phyloP scores from a whole-genome alignment of 2,888 invertebrate genomes.

The Parthenolecanium corni region DNA sequence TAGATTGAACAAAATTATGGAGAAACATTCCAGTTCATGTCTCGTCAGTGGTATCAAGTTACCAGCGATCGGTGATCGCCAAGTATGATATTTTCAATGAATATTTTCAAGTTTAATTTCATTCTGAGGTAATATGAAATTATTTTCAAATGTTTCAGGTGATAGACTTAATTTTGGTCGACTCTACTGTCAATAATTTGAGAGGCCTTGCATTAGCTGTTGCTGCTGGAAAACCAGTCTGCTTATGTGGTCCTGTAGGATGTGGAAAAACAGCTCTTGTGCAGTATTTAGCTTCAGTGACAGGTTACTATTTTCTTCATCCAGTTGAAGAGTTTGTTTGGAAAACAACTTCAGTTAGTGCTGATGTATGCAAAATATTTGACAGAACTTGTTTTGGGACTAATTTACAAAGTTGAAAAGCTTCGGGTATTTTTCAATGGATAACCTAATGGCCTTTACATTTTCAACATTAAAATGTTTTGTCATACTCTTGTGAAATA shows the following conservation, averaged over 20 bases:
- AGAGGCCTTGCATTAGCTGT: conserved; percentile 54
- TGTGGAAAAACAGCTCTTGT: conserved; percentile 88
- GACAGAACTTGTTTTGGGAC: too few species aligned
- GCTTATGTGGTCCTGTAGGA: conserved; percentile 79
- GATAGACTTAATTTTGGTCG: conserved; percentile 23
- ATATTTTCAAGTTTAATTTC: background rate
- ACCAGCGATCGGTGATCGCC: background rate
- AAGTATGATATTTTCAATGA: background rate
- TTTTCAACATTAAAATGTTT: too few species aligned
- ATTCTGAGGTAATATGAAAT: background rate
- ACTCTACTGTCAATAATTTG: conserved; percentile 31
- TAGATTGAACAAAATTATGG: background rate
- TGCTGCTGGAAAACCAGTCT: conserved; percentile 60
- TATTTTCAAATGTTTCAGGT: conserved; percentile 38
- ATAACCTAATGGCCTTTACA: too few species aligned
- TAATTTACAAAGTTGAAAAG: too few species aligned
- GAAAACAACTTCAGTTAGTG: background rate
- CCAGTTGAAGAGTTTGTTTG: background rate
- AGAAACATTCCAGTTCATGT: background rate
- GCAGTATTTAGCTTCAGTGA: conserved; percentile 70
- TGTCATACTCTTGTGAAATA: too few species aligned
- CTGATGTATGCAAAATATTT: too few species aligned
- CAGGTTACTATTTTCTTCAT: conserved; percentile 43
- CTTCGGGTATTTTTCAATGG: too few species aligned
- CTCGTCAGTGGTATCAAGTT: conserved; percentile 11